These are phyloP conservation scores for Apostichopus leukothele DNA, from an alignment of 53 echinoderm and acorn worm species.

Conservation along the genomic window DNA sequence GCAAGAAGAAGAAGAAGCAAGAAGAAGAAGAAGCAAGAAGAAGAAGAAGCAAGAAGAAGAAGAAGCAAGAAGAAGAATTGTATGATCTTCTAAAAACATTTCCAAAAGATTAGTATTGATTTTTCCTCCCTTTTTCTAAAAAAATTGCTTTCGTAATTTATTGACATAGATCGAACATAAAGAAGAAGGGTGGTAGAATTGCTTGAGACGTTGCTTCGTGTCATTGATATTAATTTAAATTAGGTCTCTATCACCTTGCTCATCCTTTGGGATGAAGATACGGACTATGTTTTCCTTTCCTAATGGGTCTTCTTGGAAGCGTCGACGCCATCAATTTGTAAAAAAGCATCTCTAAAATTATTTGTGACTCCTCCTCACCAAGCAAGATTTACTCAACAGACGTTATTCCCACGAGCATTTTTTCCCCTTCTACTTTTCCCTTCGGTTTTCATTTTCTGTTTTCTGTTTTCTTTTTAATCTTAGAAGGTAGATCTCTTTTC, in stretches of 20 bases:
- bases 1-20: no score
- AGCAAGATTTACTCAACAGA: no score
- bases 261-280: neutral
- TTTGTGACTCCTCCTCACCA: neutral
- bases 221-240: slow-evolving; percentile 42
- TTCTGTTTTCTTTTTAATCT: no score
- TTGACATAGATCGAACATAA: neutral
- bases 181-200: neutral
- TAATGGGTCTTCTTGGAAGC: slow-evolving; percentile 22
- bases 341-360: neutral
- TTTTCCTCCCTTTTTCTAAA: neutral
- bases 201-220: neutral
- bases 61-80: neutral
- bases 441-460: no score
- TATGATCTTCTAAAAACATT: slow-evolving; percentile 2
- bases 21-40: no score
- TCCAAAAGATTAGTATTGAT: slow-evolving; percentile 29
- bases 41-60: no score
- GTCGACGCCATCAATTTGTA: neutral
- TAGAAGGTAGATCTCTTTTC: no score
- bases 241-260: slow-evolving; percentile 15
- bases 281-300: neutral
- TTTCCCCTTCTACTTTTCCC: no score
- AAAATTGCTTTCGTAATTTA: neutral
- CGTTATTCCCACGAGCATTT: no score